Evolutionary conservation across 2,797 vertebrate species (phyloP), one percentile per base, ranked within the genome.

Genomic region (Rhinophrynus dorsalis): DNA sequence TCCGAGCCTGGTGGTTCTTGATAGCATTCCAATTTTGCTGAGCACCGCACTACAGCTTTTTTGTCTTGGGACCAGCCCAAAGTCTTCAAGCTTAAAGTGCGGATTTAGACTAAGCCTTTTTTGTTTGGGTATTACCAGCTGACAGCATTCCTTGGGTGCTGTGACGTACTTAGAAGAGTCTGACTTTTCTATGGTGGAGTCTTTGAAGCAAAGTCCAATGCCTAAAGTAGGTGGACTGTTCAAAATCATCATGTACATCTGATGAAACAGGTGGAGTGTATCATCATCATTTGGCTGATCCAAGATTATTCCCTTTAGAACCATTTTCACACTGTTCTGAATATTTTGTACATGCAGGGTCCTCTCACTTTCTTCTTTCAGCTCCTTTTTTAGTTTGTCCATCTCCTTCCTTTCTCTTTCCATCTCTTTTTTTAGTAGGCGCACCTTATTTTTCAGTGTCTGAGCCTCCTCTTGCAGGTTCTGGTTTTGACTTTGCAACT

Each of bases 401-500:
- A n/a, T n/a, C n/a, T n/a, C n/a, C n/a, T n/a, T n/a, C n/a, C n/a
- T n/a, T n/a, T n/a, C n/a, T n/a, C n/a, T n/a, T n/a, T n/a, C n/a
- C n/a, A n/a, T n/a, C n/a, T n/a, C n/a, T n/a, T n/a, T n/a, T n/a
- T n/a, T n/a, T n/a, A n/a, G n/a, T n/a, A n/a, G n/a, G n/a, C n/a
- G n/a, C n/a, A n/a, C n/a, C n/a, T n/a, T n/a, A n/a, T n/a, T n/a
- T n/a, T n/a, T n/a, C n/a, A n/a, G n/a, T n/a, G n/a, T n/a, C n/a
- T n/a, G n/a, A n/a, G n/a, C 75, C 27, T 94, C 71, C 51, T 80
- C 85, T 76, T 86, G 78, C 67, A 92, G 82, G 76, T 88, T 81
- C 61, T 84, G 82, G 72, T 78, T 89, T 65, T 75, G 58, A 35
- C 71, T 75, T 32, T 75, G 42, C n/a, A 78, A 74, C 45, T 76